phyloP scores from a whole-genome alignment of 2,888 invertebrate species.

The Iphiclides podalirius region DNA sequence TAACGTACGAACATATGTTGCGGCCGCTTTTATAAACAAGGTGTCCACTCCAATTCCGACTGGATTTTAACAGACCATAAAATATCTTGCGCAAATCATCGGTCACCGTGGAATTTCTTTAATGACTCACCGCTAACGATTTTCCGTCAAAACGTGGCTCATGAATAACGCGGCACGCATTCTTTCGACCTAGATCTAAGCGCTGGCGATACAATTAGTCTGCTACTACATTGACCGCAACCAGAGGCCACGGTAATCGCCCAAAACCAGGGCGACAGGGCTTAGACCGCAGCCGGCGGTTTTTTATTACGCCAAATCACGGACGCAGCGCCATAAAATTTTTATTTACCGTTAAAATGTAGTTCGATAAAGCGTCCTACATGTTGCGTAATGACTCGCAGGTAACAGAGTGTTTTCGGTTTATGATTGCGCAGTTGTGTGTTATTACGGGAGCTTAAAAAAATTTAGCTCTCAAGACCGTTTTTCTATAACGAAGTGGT shows the following conservation, averaged over 20 bases:
- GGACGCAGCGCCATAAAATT: constrained; percentile 32
- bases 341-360: constrained; percentile 16
- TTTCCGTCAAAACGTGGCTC: constrained; percentile 68
- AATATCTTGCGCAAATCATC: constrained; percentile 33
- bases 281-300: constrained; percentile 29
- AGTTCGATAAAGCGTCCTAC: constrained; percentile 1
- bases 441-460: too few species aligned
- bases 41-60: constrained; percentile 5
- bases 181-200: constrained; percentile 59
- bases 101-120: constrained; percentile 47
- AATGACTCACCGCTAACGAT: constrained; percentile 75
- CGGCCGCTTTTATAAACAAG: not conserved
- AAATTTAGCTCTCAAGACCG: not conserved
- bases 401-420: not conserved
- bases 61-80: constrained; percentile 23
- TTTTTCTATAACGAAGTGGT: not conserved
- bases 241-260: constrained; percentile 27
- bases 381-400: constrained; percentile 7
- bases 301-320: constrained; percentile 54
- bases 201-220: constrained; percentile 32
- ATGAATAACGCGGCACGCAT: constrained; percentile 69
- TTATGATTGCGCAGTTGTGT: not conserved
- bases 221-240: constrained; percentile 33
- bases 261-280: constrained; percentile 31
- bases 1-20: constrained; percentile 12